phyloP scores from a whole-genome alignment of 1,140 invertebrate species.

The Sarcophaga peregrina region DNA sequence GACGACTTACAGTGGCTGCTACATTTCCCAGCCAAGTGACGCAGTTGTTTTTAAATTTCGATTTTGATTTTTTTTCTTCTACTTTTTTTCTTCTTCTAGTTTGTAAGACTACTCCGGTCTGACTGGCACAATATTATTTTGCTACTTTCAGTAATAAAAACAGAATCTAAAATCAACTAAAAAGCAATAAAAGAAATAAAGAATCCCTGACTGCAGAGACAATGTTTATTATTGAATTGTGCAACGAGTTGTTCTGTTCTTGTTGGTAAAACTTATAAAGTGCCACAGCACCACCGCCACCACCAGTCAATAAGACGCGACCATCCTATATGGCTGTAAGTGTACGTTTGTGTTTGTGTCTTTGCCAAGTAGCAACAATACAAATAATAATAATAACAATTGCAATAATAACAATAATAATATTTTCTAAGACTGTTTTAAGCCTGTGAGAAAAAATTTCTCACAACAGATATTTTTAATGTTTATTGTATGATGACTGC shows the following conservation, averaged over 20 bases:
- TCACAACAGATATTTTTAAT: too few species aligned
- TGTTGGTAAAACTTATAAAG: not conserved
- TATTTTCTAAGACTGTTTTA: too few species aligned
- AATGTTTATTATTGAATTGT: not conserved
- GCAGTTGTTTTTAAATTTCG: not conserved
- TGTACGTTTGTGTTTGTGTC: too few species aligned
- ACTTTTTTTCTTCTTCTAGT: too few species aligned
- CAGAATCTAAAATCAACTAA: not conserved
- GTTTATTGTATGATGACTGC: too few species aligned
- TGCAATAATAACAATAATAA: too few species aligned
- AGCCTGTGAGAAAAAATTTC: too few species aligned
- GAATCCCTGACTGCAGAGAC: not conserved
- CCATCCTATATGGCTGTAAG: too few species aligned
- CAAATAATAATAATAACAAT: too few species aligned
- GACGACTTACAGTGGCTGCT: not conserved
- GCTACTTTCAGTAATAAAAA: conserved; percentile 19
- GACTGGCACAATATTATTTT: not conserved
- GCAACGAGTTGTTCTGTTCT: not conserved
- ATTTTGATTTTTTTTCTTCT: not conserved
- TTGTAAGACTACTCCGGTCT: not conserved
- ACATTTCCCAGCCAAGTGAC: not conserved
- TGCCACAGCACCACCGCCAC: too few species aligned
- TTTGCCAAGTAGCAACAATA: too few species aligned
- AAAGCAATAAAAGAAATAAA: not conserved
- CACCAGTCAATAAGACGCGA: too few species aligned